Conservation (phyloP, 2,113 vertebrate species). For the Ceuthmochares aereus region DNA sequence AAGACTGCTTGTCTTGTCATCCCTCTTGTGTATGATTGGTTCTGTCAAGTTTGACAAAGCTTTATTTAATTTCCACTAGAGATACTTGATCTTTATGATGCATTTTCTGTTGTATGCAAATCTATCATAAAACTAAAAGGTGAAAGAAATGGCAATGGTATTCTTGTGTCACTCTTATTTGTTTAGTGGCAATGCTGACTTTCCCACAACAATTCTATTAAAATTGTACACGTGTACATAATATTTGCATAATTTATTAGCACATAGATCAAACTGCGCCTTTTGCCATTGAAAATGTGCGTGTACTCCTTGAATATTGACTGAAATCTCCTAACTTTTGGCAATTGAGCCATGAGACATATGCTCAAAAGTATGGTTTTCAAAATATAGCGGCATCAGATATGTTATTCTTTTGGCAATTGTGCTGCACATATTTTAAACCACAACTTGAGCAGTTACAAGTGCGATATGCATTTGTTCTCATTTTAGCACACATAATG, state of each 20-base stretch:
- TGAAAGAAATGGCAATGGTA: constrained; percentile 72
- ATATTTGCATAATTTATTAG: constrained; percentile 75
- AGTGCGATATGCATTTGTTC: constrained; percentile 44
- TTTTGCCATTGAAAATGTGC: constrained; percentile 74
- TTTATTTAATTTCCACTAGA: constrained; percentile 85
- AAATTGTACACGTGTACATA: constrained; percentile 67
- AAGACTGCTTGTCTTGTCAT: constrained; percentile 85
- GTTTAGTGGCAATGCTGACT: constrained; percentile 59
- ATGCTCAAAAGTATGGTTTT: constrained; percentile 73
- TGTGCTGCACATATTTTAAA: constrained; percentile 56
- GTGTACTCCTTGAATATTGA: constrained; percentile 71
- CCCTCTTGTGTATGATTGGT: constrained; percentile 82
- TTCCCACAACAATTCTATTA: constrained; percentile 67
- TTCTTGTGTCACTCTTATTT: constrained; percentile 66
- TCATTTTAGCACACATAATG: constrained; percentile 11
- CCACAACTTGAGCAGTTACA: constrained; percentile 52
- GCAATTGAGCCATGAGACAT: constrained; percentile 72
- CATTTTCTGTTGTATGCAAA: constrained; percentile 83
- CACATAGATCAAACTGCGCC: constrained; percentile 52
- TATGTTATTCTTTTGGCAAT: constrained; percentile 60
- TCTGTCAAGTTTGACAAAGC: constrained; percentile 87
- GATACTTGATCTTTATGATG: constrained; percentile 83
- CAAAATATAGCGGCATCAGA: constrained; percentile 39
- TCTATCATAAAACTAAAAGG: constrained; percentile 77
- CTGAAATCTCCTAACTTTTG: constrained; percentile 71